phyloP scores from a whole-genome alignment of 2,797 vertebrate genomes.

The Pseudochirops cupreus region DNA sequence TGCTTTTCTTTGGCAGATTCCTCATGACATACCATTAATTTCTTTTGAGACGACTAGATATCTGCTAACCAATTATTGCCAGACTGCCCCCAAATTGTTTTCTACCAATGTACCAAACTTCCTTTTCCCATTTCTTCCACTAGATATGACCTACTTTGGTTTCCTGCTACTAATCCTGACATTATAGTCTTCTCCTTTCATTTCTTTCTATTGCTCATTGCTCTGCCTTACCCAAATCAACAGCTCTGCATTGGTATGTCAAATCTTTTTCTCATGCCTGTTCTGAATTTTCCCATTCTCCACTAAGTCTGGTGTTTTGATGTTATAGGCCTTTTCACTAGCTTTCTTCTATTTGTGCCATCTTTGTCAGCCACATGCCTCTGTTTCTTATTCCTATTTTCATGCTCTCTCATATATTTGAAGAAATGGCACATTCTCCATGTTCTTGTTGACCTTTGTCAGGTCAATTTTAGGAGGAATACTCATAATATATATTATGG shows the following conservation, averaged over 20 bases:
- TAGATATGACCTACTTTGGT: neutral
- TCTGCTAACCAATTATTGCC: neutral
- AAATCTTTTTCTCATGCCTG: neutral
- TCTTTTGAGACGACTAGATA: neutral
- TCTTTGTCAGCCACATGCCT: neutral
- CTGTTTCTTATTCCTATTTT: neutral
- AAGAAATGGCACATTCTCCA: neutral
- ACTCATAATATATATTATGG: neutral
- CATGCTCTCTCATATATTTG: neutral
- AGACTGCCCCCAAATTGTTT: neutral
- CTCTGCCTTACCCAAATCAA: neutral
- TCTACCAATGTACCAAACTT: neutral
- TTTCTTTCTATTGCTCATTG: neutral
- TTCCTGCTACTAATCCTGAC: neutral
- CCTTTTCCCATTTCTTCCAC: neutral
- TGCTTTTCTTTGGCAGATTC: neutral
- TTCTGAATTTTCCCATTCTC: neutral
- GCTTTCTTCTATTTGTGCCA: neutral
- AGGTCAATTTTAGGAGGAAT: neutral
- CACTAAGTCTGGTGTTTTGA: neutral
- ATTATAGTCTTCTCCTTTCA: neutral
- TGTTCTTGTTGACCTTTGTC: neutral
- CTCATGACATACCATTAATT: neutral
- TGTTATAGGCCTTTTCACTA: neutral
- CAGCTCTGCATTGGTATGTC: neutral